Conservation (phyloP, 2,113 vertebrate genomes). For the Podarcis raffonei region DNA sequence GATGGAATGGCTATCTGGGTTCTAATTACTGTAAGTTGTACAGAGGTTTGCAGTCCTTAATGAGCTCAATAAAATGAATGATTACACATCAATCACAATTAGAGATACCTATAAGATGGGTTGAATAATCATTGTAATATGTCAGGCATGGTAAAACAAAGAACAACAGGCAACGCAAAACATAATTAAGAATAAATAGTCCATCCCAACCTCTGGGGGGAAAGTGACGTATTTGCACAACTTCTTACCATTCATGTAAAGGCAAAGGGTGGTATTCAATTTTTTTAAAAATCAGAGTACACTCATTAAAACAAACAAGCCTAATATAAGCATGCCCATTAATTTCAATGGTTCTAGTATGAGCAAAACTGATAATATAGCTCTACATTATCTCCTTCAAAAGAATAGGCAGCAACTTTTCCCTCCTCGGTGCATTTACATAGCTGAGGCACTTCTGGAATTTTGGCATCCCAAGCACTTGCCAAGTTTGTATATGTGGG, state of each 20-base stretch:
- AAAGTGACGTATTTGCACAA: rapidly evolving
- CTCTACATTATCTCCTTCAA: neutral
- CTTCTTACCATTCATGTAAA: neutral
- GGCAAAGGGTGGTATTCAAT: no score
- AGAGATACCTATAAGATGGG: slow-evolving; percentile 76
- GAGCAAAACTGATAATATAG: neutral
- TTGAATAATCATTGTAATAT: slow-evolving; percentile 75
- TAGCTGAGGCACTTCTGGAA: neutral
- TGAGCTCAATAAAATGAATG: slow-evolving; percentile 84
- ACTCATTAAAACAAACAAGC: neutral
- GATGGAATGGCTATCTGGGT: slow-evolving; percentile 94
- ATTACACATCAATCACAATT: slow-evolving; percentile 83
- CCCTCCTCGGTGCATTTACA: neutral
- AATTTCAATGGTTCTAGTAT: neutral
- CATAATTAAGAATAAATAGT: slow-evolving; percentile 22
- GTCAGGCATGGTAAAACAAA: slow-evolving; percentile 75
- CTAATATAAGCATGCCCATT: neutral
- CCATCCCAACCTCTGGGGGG: neutral
- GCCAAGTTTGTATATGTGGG: neutral
- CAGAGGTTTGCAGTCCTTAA: slow-evolving; percentile 83
- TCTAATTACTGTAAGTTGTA: slow-evolving; percentile 90
- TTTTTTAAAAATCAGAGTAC: no score
- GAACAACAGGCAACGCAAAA: slow-evolving; percentile 40
- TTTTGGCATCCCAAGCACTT: neutral
- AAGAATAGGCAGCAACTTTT: neutral